Evolutionary conservation across 2,113 vertebrate species (phyloP).

Genomic region (Callocephalon fimbriatum): DNA sequence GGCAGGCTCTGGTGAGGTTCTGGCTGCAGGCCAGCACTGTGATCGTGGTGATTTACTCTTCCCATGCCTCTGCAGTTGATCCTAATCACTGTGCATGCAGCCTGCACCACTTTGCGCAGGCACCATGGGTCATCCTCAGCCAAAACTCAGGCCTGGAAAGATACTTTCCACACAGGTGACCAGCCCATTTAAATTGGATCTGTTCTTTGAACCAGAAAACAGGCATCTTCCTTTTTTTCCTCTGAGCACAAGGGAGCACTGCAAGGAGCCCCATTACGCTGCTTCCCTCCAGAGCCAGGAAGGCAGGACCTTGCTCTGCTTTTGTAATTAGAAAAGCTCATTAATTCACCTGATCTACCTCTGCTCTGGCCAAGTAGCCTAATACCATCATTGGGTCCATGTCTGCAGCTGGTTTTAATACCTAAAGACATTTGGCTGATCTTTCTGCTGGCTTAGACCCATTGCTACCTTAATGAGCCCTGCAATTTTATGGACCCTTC

Average conservation of each 20-base stretch:
- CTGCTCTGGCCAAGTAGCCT: background rate
- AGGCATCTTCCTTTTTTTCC: background rate
- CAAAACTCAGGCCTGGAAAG: background rate
- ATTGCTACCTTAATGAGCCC: background rate
- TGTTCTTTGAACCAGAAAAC: background rate
- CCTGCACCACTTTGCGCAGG: accelerated
- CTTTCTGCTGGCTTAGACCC: background rate
- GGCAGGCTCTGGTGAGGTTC: background rate
- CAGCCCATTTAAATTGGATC: accelerated
- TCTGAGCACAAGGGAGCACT: background rate
- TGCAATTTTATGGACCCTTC: background rate
- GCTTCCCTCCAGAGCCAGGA: accelerated
- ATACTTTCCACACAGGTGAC: background rate
- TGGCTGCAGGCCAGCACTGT: background rate
- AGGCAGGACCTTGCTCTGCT: background rate
- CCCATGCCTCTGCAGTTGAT: background rate
- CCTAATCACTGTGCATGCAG: accelerated
- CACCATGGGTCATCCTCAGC: accelerated
- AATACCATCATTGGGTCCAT: background rate
- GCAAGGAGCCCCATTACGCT: background rate
- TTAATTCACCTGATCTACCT: background rate
- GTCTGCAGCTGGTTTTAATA: background rate
- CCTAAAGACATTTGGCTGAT: background rate
- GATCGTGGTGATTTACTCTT: background rate
- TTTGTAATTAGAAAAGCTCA: background rate